A percentile compares a stretch with the other conserved stretches of the same genome.
These are phyloP conservation scores for Sarcophaga subvicina DNA, from an alignment of 2,888 invertebrate species.

Conservation along the genomic window DNA sequence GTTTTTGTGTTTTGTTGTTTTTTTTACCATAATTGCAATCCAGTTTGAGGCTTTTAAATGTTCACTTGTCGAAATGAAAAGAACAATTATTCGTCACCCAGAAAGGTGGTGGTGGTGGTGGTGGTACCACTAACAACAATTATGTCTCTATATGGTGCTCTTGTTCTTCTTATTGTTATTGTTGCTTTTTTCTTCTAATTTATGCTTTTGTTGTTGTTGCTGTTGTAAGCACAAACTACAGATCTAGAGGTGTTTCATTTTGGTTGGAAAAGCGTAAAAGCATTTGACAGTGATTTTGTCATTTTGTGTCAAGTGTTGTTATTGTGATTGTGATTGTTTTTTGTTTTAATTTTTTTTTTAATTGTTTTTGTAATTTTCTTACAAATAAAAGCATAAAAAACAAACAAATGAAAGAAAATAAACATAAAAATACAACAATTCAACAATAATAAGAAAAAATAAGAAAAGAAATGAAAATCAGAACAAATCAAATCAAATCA, in stretches of 20 bases:
- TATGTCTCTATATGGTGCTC: conserved; percentile 26
- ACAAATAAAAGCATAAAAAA: conserved; percentile 27
- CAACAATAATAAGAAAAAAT: conserved; percentile 68
- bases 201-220: conserved; percentile 37
- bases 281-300: conserved; percentile 59
- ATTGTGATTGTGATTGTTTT: conserved; percentile 49
- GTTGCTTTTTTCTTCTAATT: conserved; percentile 11
- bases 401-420: conserved; percentile 27
- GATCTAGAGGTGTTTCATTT: conserved; percentile 47
- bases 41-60: conserved; percentile 80
- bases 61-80: conserved; percentile 71
- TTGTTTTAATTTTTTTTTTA: conserved; percentile 69
- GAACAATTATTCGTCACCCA: conserved; percentile 49
- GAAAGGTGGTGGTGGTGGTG: conserved; percentile 15
- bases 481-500: conserved; percentile 12
- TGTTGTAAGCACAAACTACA: conserved; percentile 25
- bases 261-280: conserved; percentile 1
- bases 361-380: conserved; percentile 45
- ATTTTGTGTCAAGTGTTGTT: conserved; percentile 58
- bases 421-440: conserved; percentile 57
- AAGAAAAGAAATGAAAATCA: conserved; percentile 16
- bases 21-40: conserved; percentile 81
- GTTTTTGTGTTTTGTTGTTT: conserved; percentile 5
- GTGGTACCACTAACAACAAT: conserved; percentile 49
- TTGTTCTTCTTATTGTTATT: conserved; percentile 1